Conservation (phyloP, 2,888 invertebrate species). For the Operophtera brumata region DNA sequence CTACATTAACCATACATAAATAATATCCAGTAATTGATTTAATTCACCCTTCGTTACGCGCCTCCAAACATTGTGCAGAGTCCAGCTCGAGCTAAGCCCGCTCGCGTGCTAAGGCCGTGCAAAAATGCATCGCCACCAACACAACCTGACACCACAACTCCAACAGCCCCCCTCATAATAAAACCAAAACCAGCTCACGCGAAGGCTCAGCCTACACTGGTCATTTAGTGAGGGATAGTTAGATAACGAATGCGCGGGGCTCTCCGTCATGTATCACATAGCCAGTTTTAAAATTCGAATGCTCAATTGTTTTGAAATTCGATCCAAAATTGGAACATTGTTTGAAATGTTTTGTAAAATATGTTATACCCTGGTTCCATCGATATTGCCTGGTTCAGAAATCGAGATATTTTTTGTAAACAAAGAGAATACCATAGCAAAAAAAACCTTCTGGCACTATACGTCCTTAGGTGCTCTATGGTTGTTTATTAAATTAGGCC, state of each 20-base stretch:
- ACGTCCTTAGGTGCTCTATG: no score
- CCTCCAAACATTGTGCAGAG: conserved; percentile 49
- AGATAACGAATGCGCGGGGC: conserved; percentile 64
- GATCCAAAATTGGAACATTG: conserved; percentile 28
- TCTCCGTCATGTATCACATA: conserved; percentile 67
- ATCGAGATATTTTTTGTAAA: no score
- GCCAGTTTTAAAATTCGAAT: conserved; percentile 52
- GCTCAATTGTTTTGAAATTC: conserved; percentile 38
- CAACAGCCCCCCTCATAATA: conserved; percentile 49
- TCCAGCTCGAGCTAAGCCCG: conserved; percentile 60
- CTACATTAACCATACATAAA: conserved; percentile 17
- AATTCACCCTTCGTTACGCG: conserved; percentile 19
- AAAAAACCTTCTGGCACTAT: no score
- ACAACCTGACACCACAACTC: conserved; percentile 52
- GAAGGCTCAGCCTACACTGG: conserved; percentile 60
- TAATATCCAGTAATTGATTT: conserved; percentile 22
- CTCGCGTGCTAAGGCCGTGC: conserved; percentile 73
- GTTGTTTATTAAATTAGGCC: no score
- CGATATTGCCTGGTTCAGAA: no score
- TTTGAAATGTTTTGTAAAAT: conserved; percentile 30
- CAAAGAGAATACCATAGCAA: no score
- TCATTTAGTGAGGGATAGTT: conserved; percentile 54
- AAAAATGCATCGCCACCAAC: conserved; percentile 74
- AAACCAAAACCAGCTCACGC: conserved; percentile 46
- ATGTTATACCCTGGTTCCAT: conserved; percentile 1